Percentiles rank a stretch among this genome's conserved stretches.
Evolutionary conservation across 2,797 vertebrate species (phyloP).

Genomic region (Falco naumanni): DNA sequence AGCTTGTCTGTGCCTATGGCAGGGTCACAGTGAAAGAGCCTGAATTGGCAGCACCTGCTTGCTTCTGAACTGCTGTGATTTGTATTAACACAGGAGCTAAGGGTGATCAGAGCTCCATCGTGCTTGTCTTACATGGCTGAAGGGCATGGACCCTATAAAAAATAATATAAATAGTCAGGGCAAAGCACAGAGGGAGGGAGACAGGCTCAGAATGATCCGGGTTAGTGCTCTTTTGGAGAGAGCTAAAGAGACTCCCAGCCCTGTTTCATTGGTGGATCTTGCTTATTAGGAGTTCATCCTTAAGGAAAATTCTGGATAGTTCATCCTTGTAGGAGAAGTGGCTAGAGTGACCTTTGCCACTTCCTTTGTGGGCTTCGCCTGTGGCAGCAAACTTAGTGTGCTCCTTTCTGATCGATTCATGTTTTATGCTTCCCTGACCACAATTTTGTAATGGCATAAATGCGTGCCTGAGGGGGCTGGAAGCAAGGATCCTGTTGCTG

Average conservation of each 20-base stretch:
- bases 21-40: background rate
- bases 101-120: background rate
- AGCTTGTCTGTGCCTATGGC: background rate
- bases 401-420: background rate
- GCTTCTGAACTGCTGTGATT: background rate
- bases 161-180: background rate
- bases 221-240: background rate
- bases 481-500: background rate
- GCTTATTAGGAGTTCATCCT: background rate
- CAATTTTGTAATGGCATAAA: background rate
- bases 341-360: background rate
- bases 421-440: background rate
- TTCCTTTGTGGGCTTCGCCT: background rate
- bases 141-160: background rate
- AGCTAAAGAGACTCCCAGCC: background rate
- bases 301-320: background rate
- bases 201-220: background rate
- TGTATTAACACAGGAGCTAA: background rate
- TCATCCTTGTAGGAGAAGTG: background rate
- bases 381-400: background rate
- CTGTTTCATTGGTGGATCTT: background rate
- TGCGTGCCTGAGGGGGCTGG: background rate
- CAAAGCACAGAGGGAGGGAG: background rate
- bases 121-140: background rate
- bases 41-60: background rate